These are phyloP conservation scores for Lates japonicus DNA, from an alignment of 2,797 vertebrate species.

Conservation along the genomic window DNA sequence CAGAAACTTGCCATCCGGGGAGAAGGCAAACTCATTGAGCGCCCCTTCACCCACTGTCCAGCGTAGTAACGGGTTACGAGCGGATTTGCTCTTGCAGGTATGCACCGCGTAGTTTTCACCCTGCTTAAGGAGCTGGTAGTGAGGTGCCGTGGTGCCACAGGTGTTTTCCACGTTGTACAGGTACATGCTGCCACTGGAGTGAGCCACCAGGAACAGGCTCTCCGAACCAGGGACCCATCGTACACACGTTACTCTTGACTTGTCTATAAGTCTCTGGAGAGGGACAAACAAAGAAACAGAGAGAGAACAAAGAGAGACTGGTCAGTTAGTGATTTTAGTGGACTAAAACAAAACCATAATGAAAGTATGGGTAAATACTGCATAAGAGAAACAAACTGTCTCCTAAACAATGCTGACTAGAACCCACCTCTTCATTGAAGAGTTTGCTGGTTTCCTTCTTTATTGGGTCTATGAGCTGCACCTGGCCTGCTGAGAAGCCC, in stretches of 20 bases:
- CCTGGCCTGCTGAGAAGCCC: constrained; percentile 98
- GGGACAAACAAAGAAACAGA: constrained; percentile 50
- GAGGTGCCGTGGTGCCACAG: constrained; percentile 95
- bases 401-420: constrained; percentile 41
- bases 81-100: constrained; percentile 97
- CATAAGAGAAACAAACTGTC: neutral
- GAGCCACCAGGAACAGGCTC: constrained; percentile 97
- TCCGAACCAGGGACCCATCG: constrained; percentile 99
- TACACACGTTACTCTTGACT: constrained; percentile 98
- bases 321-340: constrained; percentile 11
- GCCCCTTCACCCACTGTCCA: constrained; percentile 97
- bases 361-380: neutral
- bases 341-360: neutral
- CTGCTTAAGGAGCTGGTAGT: constrained; percentile 99
- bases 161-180: constrained; percentile 98
- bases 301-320: neutral
- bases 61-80: constrained; percentile 95
- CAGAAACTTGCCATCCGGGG: constrained; percentile 95
- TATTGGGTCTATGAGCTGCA: constrained; percentile 99
- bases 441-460: constrained; percentile 99
- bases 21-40: constrained; percentile 97
- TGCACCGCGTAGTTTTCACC: constrained; percentile 95
- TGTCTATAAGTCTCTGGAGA: constrained; percentile 97
- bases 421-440: constrained; percentile 99
- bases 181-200: constrained; percentile 98